Percentiles rank a stretch among this genome's conserved stretches.
These are phyloP conservation scores for Ornithorhynchus anatinus DNA, from an alignment of 2,113 vertebrate genomes.

Conservation along the genomic window DNA sequence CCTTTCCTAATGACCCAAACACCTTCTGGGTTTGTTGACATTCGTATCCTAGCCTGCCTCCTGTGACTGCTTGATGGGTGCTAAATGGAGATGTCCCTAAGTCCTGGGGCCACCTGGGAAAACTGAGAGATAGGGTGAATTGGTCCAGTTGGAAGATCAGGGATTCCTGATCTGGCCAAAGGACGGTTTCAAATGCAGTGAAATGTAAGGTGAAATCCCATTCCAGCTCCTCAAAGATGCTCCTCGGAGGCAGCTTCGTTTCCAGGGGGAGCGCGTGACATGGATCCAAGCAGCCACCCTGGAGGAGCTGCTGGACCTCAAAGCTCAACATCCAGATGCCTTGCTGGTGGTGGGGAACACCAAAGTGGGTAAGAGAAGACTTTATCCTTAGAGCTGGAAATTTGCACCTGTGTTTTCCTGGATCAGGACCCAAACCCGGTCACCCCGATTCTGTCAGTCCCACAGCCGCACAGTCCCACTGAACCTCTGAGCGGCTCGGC, in stretches of 20 bases:
- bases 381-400: no score
- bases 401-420: no score
- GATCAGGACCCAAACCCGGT: no score
- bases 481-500: no score
- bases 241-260: conserved; percentile 70
- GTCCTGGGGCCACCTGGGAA: neutral
- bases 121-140: neutral
- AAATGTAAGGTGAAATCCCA: neutral
- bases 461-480: no score
- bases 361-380: conserved; percentile 88
- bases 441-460: no score
- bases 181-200: neutral
- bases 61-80: no score
- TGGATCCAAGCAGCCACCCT: conserved; percentile 89
- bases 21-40: no score
- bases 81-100: neutral
- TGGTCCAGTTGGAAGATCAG: neutral
- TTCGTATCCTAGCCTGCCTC: no score
- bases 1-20: no score
- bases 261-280: conserved; percentile 78
- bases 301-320: conserved; percentile 79
- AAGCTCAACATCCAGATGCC: conserved; percentile 79
- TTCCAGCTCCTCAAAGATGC: conserved; percentile 75
- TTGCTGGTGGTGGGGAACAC: conserved; percentile 95
- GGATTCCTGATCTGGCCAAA: no score